Percentiles rank a stretch among this genome's conserved stretches.
phyloP scores from a whole-genome alignment of 2,797 vertebrate genomes.

The Capromys pilorides region DNA sequence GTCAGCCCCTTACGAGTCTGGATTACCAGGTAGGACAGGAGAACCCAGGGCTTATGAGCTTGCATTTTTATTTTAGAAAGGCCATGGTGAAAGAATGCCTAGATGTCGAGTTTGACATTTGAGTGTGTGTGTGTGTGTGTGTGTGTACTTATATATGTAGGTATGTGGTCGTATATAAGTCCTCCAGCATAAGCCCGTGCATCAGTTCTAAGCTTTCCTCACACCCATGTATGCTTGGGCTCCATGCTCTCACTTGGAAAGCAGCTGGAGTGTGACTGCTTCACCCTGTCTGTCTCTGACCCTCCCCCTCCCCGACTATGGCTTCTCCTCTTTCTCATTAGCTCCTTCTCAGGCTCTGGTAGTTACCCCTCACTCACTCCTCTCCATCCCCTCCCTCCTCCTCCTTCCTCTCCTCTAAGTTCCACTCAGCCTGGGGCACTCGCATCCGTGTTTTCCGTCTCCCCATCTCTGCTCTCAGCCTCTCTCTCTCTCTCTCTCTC shows the following conservation, averaged over 20 bases:
- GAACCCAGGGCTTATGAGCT: not conserved
- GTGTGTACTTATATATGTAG: not conserved
- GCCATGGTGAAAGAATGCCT: not conserved
- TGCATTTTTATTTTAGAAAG: slow-evolving; percentile 25
- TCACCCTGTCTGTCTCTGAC: not conserved
- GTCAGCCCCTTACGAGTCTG: slow-evolving; percentile 90
- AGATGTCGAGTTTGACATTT: not conserved
- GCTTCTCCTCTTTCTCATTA: not conserved
- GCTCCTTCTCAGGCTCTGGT: not conserved
- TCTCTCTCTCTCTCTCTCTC: not conserved
- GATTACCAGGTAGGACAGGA: slow-evolving; percentile 90
- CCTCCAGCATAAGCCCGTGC: not conserved
- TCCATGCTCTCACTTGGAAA: not conserved
- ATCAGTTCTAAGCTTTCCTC: not conserved
- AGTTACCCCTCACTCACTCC: rapidly evolving
- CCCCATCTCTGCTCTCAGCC: not conserved
- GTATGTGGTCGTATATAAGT: not conserved
- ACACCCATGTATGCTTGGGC: too few relatives aligned
- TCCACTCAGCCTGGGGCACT: not conserved
- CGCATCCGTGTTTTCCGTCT: not conserved
- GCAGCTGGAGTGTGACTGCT: not conserved
- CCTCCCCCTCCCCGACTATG: not conserved
- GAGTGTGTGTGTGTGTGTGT: not conserved
- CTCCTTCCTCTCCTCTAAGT: not conserved
- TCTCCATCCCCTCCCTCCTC: not conserved